Conservation (phyloP, 2,113 vertebrate species). For the Mus musculus region DNA sequence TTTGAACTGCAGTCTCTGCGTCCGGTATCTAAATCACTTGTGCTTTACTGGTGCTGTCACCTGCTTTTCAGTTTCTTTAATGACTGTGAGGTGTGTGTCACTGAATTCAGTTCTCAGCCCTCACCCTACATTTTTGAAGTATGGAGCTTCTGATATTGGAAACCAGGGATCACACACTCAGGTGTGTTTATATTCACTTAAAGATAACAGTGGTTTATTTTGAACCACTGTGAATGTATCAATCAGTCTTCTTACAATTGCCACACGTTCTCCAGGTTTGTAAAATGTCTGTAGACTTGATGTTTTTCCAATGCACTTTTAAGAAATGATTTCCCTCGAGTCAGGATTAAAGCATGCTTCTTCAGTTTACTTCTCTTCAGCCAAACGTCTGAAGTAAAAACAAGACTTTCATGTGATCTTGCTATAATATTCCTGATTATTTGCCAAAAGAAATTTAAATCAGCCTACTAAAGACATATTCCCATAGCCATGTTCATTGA, state of each 20-base stretch:
- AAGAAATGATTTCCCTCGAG: neutral
- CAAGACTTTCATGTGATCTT: neutral
- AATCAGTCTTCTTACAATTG: neutral
- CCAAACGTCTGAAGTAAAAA: neutral
- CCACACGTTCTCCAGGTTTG: neutral
- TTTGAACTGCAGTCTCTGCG: neutral
- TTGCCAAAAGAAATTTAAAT: neutral
- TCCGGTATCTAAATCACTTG: too few relatives aligned
- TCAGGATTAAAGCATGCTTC: neutral
- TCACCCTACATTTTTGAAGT: neutral
- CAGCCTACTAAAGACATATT: neutral
- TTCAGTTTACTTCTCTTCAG: neutral
- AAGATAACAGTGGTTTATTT: neutral
- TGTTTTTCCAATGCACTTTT: neutral
- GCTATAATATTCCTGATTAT: neutral
- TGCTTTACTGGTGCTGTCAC: neutral
- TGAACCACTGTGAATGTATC: neutral
- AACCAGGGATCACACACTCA: neutral
- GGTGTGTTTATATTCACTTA: neutral
- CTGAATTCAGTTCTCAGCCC: neutral
- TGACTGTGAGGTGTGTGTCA: neutral
- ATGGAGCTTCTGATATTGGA: neutral
- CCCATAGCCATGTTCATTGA: neutral
- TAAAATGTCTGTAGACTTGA: neutral
- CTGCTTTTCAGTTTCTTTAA: neutral